Evolutionary conservation across 1,140 invertebrate genomes (phyloP).

Genomic region (Meteorus sp.): DNA sequence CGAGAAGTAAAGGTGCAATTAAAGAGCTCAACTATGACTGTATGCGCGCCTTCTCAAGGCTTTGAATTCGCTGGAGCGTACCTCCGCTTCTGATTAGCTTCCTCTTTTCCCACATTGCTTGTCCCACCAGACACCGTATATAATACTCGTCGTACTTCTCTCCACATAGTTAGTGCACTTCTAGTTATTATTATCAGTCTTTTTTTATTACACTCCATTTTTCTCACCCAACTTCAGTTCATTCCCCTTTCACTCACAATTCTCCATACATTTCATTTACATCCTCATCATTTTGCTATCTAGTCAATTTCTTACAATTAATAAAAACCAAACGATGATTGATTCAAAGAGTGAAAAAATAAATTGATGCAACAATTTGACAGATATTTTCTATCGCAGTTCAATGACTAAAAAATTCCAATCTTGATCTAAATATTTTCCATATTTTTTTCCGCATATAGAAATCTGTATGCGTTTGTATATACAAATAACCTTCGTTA

Average conservation of each 20-base stretch:
- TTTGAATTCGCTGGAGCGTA: constrained; percentile 52
- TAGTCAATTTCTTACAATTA: too few relatives aligned
- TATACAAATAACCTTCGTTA: too few relatives aligned
- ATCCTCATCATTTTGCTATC: not conserved
- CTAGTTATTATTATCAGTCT: not conserved
- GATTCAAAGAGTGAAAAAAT: too few relatives aligned
- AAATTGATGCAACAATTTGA: too few relatives aligned
- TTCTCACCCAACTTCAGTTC: not conserved
- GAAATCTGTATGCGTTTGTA: too few relatives aligned
- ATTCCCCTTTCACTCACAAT: constrained; percentile 6
- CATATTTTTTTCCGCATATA: too few relatives aligned
- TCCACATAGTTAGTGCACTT: constrained; percentile 5
- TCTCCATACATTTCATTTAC: not conserved
- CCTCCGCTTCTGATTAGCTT: constrained; percentile 61
- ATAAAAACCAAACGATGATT: too few relatives aligned
- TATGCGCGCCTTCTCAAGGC: constrained; percentile 44
- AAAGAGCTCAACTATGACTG: constrained; percentile 50
- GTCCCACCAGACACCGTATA: too few relatives aligned
- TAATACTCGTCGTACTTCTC: constrained; percentile 5
- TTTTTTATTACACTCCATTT: not conserved
- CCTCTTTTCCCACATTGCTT: constrained; percentile 59
- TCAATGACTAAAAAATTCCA: too few relatives aligned
- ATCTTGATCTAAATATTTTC: too few relatives aligned
- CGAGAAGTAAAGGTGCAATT: constrained; percentile 45
- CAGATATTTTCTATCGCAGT: too few relatives aligned